phyloP scores from a whole-genome alignment of 2,888 invertebrate species.

The Dinocampus coccinellae region DNA sequence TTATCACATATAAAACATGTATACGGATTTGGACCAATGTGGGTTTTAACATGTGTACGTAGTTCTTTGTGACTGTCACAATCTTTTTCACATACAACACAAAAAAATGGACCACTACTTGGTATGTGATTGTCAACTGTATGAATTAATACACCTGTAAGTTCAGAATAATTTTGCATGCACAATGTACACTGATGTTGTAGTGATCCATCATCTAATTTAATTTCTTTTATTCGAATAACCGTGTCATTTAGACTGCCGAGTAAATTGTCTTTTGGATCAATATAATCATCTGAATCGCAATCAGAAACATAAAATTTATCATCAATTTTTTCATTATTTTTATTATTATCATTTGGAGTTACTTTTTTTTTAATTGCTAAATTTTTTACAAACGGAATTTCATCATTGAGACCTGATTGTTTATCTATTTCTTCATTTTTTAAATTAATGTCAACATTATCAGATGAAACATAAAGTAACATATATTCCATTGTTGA shows the following conservation, averaged over 20 bases:
- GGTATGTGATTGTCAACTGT: conserved; percentile 64
- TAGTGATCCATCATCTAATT: conserved; percentile 48
- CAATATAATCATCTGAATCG: conserved; percentile 36
- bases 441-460: conserved; percentile 31
- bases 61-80: conserved; percentile 72
- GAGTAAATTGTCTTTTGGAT: conserved; percentile 55
- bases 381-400: no score
- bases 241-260: conserved; percentile 65
- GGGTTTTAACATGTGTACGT: conserved; percentile 73
- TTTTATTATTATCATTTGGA: background rate
- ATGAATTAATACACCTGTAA: conserved; percentile 57
- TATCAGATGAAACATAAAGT: conserved; percentile 50
- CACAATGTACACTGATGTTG: conserved; percentile 65
- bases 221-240: conserved; percentile 64
- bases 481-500: conserved; percentile 50
- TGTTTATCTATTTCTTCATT: conserved; percentile 21
- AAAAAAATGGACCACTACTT: conserved; percentile 70
- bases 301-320: background rate
- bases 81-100: conserved; percentile 74
- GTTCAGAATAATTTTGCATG: conserved; percentile 58
- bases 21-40: conserved; percentile 73
- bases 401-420: background rate
- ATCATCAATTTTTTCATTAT: conserved; percentile 8
- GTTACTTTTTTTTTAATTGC: no score
- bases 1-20: conserved; percentile 66